phyloP scores from a whole-genome alignment of 1,140 invertebrate genomes.

The Holcopasites calliopsidis region DNA sequence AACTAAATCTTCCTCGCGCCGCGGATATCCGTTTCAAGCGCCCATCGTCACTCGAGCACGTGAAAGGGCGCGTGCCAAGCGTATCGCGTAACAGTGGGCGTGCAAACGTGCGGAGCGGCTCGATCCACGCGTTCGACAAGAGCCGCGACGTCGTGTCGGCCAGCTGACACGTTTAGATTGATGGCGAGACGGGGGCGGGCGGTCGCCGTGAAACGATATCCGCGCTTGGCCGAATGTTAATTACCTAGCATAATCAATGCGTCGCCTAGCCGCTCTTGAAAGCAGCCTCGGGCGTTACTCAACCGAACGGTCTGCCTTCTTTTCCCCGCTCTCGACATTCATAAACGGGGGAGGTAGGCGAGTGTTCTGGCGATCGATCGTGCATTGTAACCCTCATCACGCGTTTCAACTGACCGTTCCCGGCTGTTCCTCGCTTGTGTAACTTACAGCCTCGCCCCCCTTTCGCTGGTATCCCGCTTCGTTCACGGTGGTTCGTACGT shows the following conservation, averaged over 20 bases:
- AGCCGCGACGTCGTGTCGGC: conserved; percentile 63
- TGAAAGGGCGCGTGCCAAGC: background rate
- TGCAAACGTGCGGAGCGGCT: conserved; percentile 24
- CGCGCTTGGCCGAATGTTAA: conserved; percentile 67
- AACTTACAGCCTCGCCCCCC: background rate
- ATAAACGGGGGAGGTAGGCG: background rate
- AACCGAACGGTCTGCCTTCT: background rate
- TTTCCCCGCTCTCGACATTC: background rate
- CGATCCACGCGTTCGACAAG: conserved; percentile 47
- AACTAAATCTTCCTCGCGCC: background rate
- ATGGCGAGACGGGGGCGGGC: conserved; percentile 67
- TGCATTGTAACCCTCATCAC: conserved; percentile 16
- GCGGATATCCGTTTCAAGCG: too few relatives aligned
- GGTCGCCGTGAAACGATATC: conserved; percentile 66
- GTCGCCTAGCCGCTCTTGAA: conserved; percentile 35
- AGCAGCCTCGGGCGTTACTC: background rate
- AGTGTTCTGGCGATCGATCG: conserved; percentile 26
- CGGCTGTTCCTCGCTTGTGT: background rate
- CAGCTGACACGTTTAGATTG: conserved; percentile 71
- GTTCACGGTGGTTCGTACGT: too few relatives aligned
- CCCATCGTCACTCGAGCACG: too few relatives aligned
- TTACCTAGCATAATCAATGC: conserved; percentile 75
- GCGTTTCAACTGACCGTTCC: background rate
- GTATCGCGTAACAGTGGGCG: conserved; percentile 29
- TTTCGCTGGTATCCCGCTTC: too few relatives aligned